Evolutionary conservation across 2,888 invertebrate species (phyloP).

Genomic region (Polyommatus icarus): DNA sequence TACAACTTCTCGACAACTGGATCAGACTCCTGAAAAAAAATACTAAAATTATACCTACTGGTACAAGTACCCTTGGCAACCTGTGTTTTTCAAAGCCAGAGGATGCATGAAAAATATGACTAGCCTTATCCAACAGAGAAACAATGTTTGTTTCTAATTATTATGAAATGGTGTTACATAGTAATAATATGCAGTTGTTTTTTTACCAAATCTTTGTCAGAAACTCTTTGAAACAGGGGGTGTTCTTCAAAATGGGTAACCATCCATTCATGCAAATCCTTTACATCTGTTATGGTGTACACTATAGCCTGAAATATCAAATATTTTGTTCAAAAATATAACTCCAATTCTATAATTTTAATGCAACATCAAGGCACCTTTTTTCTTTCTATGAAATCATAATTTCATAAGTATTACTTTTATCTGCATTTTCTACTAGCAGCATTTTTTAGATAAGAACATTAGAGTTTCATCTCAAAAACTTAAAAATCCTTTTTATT

Average conservation of each 20-base stretch:
- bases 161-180: background rate
- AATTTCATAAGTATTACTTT: no score
- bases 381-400: no score
- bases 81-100: background rate
- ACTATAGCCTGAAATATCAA: constrained; percentile 85
- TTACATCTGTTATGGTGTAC: constrained; percentile 98
- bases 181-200: background rate
- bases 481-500: constrained; percentile 11
- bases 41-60: background rate
- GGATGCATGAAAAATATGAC: background rate
- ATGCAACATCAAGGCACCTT: no score
- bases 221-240: constrained; percentile 90
- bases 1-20: constrained; percentile 93
- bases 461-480: background rate
- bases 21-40: constrained; percentile 84
- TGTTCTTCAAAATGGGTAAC: constrained; percentile 93
- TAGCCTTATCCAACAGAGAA: background rate
- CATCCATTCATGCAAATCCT: constrained; percentile 99
- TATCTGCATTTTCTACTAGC: no score
- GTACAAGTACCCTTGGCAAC: background rate
- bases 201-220: constrained; percentile 87
- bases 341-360: no score
- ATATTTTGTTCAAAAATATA: background rate
- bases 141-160: constrained; percentile 12
- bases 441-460: background rate